Evolutionary conservation across 2,888 invertebrate genomes (phyloP), one percentile per base, ranked within the genome.

Genomic region (Nomada fucata): DNA sequence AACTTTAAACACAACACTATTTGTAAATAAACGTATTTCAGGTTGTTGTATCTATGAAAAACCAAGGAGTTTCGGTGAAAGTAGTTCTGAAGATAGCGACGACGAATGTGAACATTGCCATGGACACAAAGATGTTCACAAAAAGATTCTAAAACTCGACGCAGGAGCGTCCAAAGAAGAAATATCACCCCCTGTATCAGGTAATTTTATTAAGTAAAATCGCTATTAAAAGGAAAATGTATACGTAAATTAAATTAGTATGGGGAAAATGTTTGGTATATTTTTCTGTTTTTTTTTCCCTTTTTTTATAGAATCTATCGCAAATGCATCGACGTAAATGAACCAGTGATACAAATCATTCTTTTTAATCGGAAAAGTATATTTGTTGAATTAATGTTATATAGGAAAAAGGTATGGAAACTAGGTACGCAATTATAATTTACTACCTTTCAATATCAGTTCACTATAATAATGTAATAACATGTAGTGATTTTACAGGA

Each of bases 31-130:
- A 71, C 57, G 36, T 55, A 5, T 79, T 88, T 72, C 90, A 98
- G 98, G 98, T 94, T 99, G 99, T 93, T 99, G 99, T 94, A 97
- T 99, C 91, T 99, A 98, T 94, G 97, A 97, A 91, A 99, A 98
- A 94, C 98, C 97, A n/a, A 95, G 95, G 88, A 95, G 95, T 57
- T 98, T 98, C 94, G 98, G 96, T 63, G 98, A 98, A 93, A 98
- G 98, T 59, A 98, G 98, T 85, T 97, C 97, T 0, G 97, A 97
- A 76, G 96, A 96, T 59, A 96, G 96, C 76, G 96, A 97, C 69
- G 97, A 97, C 88, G 98, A 98, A 92, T 98, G 97, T 92, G 97
- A 97, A 89, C 96, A 98, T 92, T 98, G 98, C 93, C 96, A 95
- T 93, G 98, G 98, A 0, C 97, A 97, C 93, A 93, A 93, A 84